These are phyloP conservation scores for Thamnophis sirtalis DNA, from an alignment of 2,113 vertebrate genomes.

Conservation along the genomic window DNA sequence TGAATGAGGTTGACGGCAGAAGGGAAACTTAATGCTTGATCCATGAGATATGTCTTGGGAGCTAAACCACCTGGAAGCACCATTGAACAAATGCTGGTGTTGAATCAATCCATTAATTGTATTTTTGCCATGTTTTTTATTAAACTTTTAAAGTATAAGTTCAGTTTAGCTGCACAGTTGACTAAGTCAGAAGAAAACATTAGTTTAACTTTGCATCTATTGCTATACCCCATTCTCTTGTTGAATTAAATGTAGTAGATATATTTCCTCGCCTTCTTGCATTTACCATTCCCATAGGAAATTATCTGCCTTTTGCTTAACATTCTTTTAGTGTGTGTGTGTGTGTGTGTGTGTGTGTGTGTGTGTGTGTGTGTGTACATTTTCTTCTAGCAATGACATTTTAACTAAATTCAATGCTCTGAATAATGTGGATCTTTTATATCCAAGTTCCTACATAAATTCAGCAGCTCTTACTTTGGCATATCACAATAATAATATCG, in stretches of 20 bases:
- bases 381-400: neutral
- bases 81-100: neutral
- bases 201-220: neutral
- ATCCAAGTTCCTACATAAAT: neutral
- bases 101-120: neutral
- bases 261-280: neutral
- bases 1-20: neutral
- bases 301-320: neutral
- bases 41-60: neutral
- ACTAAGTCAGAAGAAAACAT: neutral
- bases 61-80: neutral
- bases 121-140: neutral
- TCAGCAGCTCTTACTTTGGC: neutral
- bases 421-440: neutral
- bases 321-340: neutral
- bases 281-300: neutral
- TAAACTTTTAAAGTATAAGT: neutral
- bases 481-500: neutral
- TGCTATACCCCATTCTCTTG: neutral
- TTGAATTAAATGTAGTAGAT: neutral
- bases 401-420: neutral
- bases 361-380: neutral
- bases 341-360: neutral
- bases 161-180: neutral
- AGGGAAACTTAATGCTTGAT: neutral